A percentile compares a stretch with the other conserved stretches of the same genome.
Conservation (phyloP, 2,113 vertebrate genomes). For the Hippocampus barbouri region DNA sequence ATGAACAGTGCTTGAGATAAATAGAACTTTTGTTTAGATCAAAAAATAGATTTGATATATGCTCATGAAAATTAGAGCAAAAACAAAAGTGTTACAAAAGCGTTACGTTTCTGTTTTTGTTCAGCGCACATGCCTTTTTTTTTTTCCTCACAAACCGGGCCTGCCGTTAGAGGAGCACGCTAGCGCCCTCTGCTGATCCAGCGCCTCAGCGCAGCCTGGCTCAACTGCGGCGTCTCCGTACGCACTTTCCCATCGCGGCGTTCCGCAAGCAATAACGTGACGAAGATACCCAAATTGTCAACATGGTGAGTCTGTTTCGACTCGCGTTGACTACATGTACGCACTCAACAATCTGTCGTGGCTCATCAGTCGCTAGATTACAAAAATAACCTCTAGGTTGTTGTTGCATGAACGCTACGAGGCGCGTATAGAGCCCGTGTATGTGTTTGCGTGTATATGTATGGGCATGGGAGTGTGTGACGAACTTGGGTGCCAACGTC, state of each 20-base stretch:
- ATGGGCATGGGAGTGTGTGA: not conserved
- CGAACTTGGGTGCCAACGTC: constrained; percentile 1
- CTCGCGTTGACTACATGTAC: not conserved
- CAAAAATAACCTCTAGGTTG: not conserved
- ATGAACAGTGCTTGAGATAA: no score
- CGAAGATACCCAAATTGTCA: constrained; percentile 62
- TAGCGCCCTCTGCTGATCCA: constrained; percentile 31
- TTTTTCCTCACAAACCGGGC: not conserved
- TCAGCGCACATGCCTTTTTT: not conserved
- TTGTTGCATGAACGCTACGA: constrained; percentile 1
- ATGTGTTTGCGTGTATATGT: not conserved
- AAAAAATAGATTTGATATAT: no score
- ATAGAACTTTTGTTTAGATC: no score
- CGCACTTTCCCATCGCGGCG: constrained; percentile 47
- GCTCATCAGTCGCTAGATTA: not conserved
- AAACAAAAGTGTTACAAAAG: not conserved
- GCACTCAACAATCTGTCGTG: rapidly evolving
- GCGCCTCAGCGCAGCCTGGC: constrained; percentile 6
- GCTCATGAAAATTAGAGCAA: no score
- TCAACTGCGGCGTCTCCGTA: constrained; percentile 40
- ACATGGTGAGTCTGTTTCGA: constrained; percentile 80
- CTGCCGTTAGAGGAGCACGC: no score
- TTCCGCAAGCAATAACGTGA: constrained; percentile 34
- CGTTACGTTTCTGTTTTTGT: not conserved
- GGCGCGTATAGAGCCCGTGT: constrained; percentile 8